A percentile compares a stretch with the other conserved stretches of the same genome.
phyloP scores from a whole-genome alignment of 2,797 vertebrate species.

The Tapirus indicus region DNA sequence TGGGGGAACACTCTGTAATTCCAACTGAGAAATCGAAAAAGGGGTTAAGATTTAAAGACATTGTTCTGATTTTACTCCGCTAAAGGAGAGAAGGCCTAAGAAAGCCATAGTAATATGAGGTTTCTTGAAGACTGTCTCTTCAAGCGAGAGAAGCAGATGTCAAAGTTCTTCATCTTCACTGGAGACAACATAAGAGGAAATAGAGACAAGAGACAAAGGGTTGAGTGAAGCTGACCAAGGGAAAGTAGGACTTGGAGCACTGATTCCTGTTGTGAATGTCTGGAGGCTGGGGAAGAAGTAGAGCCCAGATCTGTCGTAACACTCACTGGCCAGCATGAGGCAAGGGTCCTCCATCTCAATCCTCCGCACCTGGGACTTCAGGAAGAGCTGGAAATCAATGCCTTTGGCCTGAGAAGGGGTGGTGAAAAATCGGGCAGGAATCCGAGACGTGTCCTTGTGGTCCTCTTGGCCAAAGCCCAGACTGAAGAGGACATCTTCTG shows the following conservation, averaged over 20 bases:
- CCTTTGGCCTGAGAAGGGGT: constrained; percentile 93
- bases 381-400: constrained; percentile 95
- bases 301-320: not conserved
- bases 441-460: constrained; percentile 90
- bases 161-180: not conserved
- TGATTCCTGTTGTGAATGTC: not conserved
- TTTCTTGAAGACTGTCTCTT: not conserved
- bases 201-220: not conserved
- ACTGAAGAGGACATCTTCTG: constrained; percentile 93
- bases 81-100: not conserved
- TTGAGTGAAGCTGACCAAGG: not conserved
- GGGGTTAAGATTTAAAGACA: not conserved
- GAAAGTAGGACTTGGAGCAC: not conserved
- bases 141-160: not conserved
- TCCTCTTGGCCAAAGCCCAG: constrained; percentile 94
- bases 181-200: not conserved
- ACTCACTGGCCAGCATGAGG: constrained; percentile 94
- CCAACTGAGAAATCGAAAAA: not conserved
- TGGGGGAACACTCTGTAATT: not conserved
- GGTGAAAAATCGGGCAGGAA: constrained; percentile 94
- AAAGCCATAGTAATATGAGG: not conserved
- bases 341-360: constrained; percentile 94
- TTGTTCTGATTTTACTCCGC: not conserved
- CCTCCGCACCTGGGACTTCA: constrained; percentile 93
- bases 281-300: not conserved